Evolutionary conservation across 2,888 invertebrate species (phyloP), one percentile per base, ranked within the genome.

Genomic region (Chaitophorus viminalis): DNA sequence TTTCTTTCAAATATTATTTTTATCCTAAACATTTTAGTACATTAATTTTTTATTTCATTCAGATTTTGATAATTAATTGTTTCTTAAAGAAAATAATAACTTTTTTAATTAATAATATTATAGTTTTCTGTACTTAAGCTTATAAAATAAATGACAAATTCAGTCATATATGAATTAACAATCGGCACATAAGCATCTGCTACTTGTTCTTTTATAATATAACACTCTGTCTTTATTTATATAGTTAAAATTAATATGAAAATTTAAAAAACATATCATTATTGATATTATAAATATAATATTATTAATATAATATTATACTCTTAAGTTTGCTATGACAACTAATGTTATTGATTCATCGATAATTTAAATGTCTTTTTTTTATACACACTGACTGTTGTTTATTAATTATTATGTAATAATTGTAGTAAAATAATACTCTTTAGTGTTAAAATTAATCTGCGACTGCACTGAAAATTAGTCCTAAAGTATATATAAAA

Each of bases 401-500:
- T 74, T 74, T 74, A 60, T 75, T 36, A 33, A 39, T 83, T 74
- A 75, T 83, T 39, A 54, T 60, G 25, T 83, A 36, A 21, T 74
- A 54, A 29, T 83, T 60, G 6, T 39, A 60, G 52, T 18, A 25
- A 31, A 52, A 25, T 60, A 75, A 74, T 60, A 54, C 60, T 54
- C 9, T 52, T 29, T 36, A n/a, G 31, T 9, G 8, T 31, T 75
- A 65, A 65, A 60, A 31, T 84, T 68, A 9, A 84, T 60, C 75
- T 76, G 18, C 33, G 17, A 68, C 46, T 39, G 54, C 36, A 36
- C 18, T 36, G 2, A 29, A 21, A 60, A n/a, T 74, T 74, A 84
- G 39, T 76, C 39, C 39, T 74, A 83, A 76, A 65, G 17, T 76
- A 65, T 76, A 70, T 39, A 65, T 65, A 65, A 76, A 83, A 83